Evolutionary conservation across 2,888 invertebrate species (phyloP).

Genomic region (Epinotia brunnichana): DNA sequence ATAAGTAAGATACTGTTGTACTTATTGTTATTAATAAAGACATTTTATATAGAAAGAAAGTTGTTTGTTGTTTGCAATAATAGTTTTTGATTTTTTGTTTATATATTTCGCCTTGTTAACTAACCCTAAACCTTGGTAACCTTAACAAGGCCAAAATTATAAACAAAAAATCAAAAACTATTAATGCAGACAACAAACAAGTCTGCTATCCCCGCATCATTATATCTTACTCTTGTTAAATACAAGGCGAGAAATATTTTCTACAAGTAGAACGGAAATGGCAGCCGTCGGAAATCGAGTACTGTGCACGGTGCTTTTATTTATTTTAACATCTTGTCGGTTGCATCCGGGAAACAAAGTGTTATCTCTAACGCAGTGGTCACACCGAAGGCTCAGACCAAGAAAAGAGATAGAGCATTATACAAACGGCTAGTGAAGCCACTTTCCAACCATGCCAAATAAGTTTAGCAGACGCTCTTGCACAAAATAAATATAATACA

Average conservation of each 20-base stretch:
- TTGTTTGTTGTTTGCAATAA: too few species aligned
- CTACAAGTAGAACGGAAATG: conserved; percentile 66
- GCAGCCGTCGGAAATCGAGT: conserved; percentile 75
- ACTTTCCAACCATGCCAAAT: too few species aligned
- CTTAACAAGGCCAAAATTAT: not conserved
- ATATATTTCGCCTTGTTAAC: too few species aligned
- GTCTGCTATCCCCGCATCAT: conserved; percentile 54
- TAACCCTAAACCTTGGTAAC: too few species aligned
- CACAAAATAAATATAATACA: too few species aligned
- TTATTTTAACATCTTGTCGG: conserved; percentile 79
- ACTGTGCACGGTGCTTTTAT: conserved; percentile 67
- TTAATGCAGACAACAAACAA: conserved; percentile 35
- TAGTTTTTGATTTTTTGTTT: too few species aligned
- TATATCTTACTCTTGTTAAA: conserved; percentile 63
- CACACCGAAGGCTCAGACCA: conserved; percentile 2
- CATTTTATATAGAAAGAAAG: too few species aligned
- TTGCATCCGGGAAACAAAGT: conserved; percentile 69
- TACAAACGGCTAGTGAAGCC: too few species aligned
- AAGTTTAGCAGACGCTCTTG: too few species aligned
- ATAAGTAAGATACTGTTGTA: too few species aligned
- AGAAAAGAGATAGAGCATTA: too few species aligned
- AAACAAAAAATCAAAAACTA: conserved; percentile 11
- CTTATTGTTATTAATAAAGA: too few species aligned
- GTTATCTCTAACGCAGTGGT: conserved; percentile 36
- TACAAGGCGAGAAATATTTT: conserved; percentile 62